A percentile compares a stretch with the other conserved stretches of the same genome.
Evolutionary conservation across 2,113 vertebrate species (phyloP).

Genomic region (Telmatochromis sp.): DNA sequence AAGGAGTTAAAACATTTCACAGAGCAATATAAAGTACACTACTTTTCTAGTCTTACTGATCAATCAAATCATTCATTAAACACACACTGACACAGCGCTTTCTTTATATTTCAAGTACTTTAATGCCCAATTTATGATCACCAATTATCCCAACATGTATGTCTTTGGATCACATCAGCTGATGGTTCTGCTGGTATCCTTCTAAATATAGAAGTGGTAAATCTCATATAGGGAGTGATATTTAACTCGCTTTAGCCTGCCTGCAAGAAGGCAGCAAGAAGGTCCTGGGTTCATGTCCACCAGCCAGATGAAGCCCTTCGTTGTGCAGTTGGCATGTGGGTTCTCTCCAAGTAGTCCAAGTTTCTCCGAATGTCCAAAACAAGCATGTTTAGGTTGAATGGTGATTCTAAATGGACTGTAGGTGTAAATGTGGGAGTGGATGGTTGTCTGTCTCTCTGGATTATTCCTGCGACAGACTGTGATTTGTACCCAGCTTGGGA

Average conservation of each 20-base stretch:
- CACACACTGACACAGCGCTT: accelerated
- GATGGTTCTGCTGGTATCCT: background rate
- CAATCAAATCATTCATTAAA: background rate
- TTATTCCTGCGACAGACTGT: accelerated
- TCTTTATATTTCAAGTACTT: background rate
- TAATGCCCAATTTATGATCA: accelerated
- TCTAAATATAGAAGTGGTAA: background rate
- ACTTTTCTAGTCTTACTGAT: background rate
- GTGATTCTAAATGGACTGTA: background rate
- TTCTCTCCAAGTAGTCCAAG: background rate
- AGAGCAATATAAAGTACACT: background rate
- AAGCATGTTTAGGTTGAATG: background rate
- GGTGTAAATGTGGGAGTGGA: background rate
- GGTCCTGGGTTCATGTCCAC: background rate
- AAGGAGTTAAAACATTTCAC: background rate
- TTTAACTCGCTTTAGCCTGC: background rate
- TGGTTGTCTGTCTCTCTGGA: background rate
- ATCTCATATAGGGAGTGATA: background rate
- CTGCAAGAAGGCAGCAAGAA: accelerated
- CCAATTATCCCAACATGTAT: accelerated
- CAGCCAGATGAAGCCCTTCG: background rate
- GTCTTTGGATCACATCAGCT: background rate
- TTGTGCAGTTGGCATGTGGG: background rate
- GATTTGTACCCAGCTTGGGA: background rate
- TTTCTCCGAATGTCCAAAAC: background rate